These are phyloP conservation scores for Pectinophora gossypiella DNA, from an alignment of 1,140 invertebrate genomes.

Conservation along the genomic window DNA sequence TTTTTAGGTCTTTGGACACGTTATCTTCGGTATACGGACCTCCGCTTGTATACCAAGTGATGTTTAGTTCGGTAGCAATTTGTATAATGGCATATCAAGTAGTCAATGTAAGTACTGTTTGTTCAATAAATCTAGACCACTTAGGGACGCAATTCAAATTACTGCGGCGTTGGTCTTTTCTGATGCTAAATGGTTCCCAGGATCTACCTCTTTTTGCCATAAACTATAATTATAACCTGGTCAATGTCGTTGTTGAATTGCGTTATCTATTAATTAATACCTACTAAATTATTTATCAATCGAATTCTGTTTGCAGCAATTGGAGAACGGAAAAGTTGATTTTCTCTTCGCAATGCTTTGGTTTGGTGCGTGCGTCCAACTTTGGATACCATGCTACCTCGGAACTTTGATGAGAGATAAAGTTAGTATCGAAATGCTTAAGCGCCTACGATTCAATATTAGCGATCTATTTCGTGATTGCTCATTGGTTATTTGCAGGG, in stretches of 20 bases:
- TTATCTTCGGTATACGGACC: slow-evolving; percentile 35
- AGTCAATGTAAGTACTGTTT: slow-evolving; percentile 33
- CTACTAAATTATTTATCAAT: too few relatives aligned
- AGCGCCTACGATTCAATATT: too few relatives aligned
- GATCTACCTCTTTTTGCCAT: neutral
- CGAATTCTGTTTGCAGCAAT: slow-evolving; percentile 34
- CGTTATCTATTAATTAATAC: too few relatives aligned
- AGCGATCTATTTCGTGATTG: neutral
- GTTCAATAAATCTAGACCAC: neutral
- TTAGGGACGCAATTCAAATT: neutral
- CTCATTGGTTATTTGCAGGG: slow-evolving; percentile 22
- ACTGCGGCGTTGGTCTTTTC: neutral
- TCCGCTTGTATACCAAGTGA: slow-evolving; percentile 36
- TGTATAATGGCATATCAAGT: slow-evolving; percentile 42
- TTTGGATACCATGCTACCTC: slow-evolving; percentile 51
- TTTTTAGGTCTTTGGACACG: slow-evolving; percentile 17
- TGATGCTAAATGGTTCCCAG: neutral
- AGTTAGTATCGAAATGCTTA: slow-evolving; percentile 18
- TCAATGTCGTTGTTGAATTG: too few relatives aligned
- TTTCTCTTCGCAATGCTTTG: slow-evolving; percentile 29
- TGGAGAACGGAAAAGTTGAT: slow-evolving; percentile 36
- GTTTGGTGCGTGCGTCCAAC: slow-evolving; percentile 27
- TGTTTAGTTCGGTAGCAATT: slow-evolving; percentile 29
- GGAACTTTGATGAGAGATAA: slow-evolving; percentile 42
- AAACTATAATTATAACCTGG: too few relatives aligned